Evolutionary conservation across 2,888 invertebrate species (phyloP).

Genomic region (Hesperia comma): DNA sequence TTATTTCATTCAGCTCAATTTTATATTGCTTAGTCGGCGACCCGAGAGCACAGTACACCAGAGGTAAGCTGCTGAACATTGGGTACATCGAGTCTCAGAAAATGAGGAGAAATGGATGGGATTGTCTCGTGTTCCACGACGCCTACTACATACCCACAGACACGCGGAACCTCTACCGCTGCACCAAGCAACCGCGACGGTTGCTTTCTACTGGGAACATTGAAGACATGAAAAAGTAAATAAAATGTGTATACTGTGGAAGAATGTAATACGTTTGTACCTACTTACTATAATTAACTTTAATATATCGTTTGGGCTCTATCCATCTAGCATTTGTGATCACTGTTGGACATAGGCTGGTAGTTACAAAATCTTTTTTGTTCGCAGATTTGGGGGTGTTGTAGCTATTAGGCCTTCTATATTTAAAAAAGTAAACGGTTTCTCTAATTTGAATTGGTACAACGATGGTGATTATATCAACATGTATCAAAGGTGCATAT

Average conservation of each 20-base stretch:
- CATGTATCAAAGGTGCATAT: constrained; percentile 88
- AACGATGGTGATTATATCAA: constrained; percentile 98
- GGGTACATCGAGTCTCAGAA: constrained; percentile 93
- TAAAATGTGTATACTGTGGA: background rate
- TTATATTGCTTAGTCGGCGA: constrained; percentile 12
- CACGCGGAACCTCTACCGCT: constrained; percentile 93
- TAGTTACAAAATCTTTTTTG: background rate
- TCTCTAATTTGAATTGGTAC: constrained; percentile 94
- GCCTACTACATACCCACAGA: constrained; percentile 95
- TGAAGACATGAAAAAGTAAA: constrained; percentile 33
- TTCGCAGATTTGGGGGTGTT: constrained; percentile 87
- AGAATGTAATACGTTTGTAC: background rate
- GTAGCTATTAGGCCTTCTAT: constrained; percentile 92
- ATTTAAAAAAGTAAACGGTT: constrained; percentile 92
- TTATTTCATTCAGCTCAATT: background rate
- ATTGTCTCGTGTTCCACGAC: constrained; percentile 96
- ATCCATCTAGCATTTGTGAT: no score
- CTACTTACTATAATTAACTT: no score
- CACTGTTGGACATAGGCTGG: no score
- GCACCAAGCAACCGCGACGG: constrained; percentile 92
- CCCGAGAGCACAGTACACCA: constrained; percentile 28
- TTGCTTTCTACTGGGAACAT: constrained; percentile 83
- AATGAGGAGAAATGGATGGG: constrained; percentile 79
- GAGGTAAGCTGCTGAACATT: constrained; percentile 94
- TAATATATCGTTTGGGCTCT: no score